Base-by-base conservation (phyloP, 92 coral and sea anemone species). In the Porites lobata region DNA sequence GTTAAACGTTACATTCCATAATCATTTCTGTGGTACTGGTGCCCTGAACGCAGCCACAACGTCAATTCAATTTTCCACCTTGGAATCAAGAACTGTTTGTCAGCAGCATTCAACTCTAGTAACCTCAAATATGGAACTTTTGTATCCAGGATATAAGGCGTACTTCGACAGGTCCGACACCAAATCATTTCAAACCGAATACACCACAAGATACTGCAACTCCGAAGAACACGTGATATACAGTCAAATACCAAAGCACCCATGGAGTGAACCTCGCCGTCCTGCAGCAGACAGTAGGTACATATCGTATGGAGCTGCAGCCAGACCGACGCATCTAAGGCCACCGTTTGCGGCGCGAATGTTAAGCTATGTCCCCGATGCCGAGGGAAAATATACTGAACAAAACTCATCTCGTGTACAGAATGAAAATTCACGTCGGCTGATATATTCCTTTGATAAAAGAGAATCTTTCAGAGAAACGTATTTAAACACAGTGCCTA, bases 201-300 rank as follows among this genome's bases (percentile, higher is more conserved):
- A 94, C 65, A 76, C 73, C 26, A 86, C 90, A 17, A 91, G 85
- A 64, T 94, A 85, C 67, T 94, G 93, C 64, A 82, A 74, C 56
- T 87, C 90, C 20, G 50, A 82, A 7, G 80, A 84, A 66, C 91
- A 90, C 61, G 86, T 83, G 53, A 32, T 92, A 47, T 75, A 83
- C 89, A 78, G 91, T 72, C 93, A 92, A 65, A 79, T 94, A 17
- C 95, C 95, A 8, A 88, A 83, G 69, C 80, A 94, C 71, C 72
- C 86, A 1, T 94, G 95, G 95, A 50, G 73, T 8, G 95, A 89
- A 52, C 95, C 94, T 52, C 87, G 93, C 24, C 72, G 85, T 21
- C 85, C 94, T 29, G 79, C 88, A 12, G 72, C 79, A 18, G 70
- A 65, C 9, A 61, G 84, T 15, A 67, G 79, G 22, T 73, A 73